Evolutionary conservation across 2,888 invertebrate genomes (phyloP), one percentile per base, ranked within the genome.

Genomic region (Caenorhabditis wallacei): DNA sequence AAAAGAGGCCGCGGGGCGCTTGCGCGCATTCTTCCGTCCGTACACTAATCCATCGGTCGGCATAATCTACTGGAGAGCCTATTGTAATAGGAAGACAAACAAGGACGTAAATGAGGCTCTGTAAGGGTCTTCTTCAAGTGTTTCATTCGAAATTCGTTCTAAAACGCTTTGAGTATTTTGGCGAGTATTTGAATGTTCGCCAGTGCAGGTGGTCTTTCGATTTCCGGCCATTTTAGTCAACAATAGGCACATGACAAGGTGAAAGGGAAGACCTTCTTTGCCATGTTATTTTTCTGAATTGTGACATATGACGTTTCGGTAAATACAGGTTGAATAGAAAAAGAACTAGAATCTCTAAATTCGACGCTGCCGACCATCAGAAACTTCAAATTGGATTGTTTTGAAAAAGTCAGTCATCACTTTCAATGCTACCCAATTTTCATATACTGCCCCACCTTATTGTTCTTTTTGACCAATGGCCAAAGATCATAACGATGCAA

Each of bases 81-180:
- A 69, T 61, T 76, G 76, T 76, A 76, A 76, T 68, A 68, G 61
- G 68, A 68, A 69, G 61, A 76, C 76, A 76, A 76, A 76, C 68
- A 76, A 26, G 46, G 75, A 75, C 66, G 22, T 35, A 59, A 69
- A 68, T 76, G 57, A 76, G n/a, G 68, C 68, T 57, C 51, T 40
- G 74, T 46, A 54, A 63, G 63, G 16, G 22, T 11, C 53, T 26
- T 40, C 48, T 56, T 68, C 48, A 43, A 68, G 59, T 68, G 68
- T 68, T 76, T 69, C 76, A 57, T 59, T 76, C 59, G 40, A n/a
- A 76, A 76, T 76, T 68, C 53, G 61, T 35, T 13, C 18, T n/a
- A n/a, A n/a, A 30, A 59, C 20, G 59, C 10, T 26, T 8, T 18
- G 64, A 20, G 26, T 57, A 57, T 66, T 35, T 66, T n/a, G n/a